A percentile compares a stretch with the other conserved stretches of the same genome.
phyloP scores from a whole-genome alignment of 2,113 vertebrate species.

The Pan paniscus region DNA sequence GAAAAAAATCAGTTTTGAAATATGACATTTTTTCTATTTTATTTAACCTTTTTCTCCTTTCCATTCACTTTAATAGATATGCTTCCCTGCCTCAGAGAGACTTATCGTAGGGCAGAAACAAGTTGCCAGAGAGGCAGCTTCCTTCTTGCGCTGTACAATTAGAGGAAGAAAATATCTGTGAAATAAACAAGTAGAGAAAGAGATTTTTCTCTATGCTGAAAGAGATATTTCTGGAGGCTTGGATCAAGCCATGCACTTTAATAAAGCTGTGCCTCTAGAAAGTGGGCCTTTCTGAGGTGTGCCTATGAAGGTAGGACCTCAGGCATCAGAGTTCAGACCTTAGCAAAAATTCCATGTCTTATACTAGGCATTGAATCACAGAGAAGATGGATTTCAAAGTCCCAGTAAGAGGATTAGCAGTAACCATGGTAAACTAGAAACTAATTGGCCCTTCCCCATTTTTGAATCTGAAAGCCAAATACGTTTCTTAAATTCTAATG shows the following conservation, averaged over 20 bases:
- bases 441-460: not conserved
- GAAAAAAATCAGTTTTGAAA: not conserved
- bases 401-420: not conserved
- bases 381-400: not conserved
- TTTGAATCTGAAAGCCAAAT: not conserved
- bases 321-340: not conserved
- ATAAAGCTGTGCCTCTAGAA: not conserved
- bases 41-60: not conserved
- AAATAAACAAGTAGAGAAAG: not conserved
- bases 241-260: not conserved
- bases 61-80: not conserved
- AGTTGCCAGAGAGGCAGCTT: not conserved
- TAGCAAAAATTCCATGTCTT: not conserved
- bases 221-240: not conserved
- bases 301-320: not conserved
- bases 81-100: not conserved
- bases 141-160: not conserved
- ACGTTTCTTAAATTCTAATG: not conserved
- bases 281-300: not conserved
- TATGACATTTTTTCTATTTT: not conserved
- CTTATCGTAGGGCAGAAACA: not conserved
- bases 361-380: not conserved
- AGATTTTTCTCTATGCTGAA: not conserved
- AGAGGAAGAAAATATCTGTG: not conserved
- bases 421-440: not conserved